A percentile compares a stretch with the other conserved stretches of the same genome.
These are phyloP conservation scores for Chirona hameri DNA, from an alignment of 2,888 invertebrate species.

Conservation along the genomic window DNA sequence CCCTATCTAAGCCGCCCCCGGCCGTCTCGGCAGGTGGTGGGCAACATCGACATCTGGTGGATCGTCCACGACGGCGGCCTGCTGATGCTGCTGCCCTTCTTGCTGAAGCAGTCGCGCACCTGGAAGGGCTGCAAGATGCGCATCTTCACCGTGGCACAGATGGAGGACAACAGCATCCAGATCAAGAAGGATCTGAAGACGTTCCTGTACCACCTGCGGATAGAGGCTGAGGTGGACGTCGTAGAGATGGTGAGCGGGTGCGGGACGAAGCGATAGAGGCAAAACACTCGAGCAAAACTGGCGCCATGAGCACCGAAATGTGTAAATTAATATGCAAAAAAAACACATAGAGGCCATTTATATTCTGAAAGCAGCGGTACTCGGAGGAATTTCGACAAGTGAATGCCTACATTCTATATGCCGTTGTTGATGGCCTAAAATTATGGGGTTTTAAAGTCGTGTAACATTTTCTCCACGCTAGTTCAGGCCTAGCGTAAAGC, in stretches of 20 bases:
- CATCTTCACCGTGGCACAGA: slow-evolving; percentile 98
- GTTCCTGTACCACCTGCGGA: slow-evolving; percentile 94
- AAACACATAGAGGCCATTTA: too few species aligned
- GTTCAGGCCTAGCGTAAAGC: too few species aligned
- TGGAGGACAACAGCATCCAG: slow-evolving; percentile 98
- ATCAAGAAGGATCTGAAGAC: slow-evolving; percentile 99
- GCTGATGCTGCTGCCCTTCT: slow-evolving; percentile 92
- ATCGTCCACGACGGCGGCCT: slow-evolving; percentile 99
- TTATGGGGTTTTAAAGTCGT: too few species aligned
- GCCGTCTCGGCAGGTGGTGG: slow-evolving; percentile 61
- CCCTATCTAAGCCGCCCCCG: neutral
- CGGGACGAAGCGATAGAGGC: neutral
- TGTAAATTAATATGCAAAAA: too few species aligned
- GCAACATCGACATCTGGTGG: slow-evolving; percentile 99
- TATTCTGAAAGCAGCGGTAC: too few species aligned
- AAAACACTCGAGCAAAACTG: too few species aligned
- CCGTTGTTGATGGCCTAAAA: too few species aligned
- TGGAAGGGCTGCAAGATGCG: slow-evolving; percentile 99
- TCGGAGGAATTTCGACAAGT: too few species aligned
- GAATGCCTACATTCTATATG: too few species aligned
- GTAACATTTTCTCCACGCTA: too few species aligned
- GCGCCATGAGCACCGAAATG: too few species aligned
- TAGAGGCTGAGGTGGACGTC: slow-evolving; percentile 96
- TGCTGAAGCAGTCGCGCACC: slow-evolving; percentile 86
- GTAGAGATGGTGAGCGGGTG: slow-evolving; percentile 85